Conservation (phyloP, 2,888 invertebrate species). For the Cryptocephalus primarius region DNA sequence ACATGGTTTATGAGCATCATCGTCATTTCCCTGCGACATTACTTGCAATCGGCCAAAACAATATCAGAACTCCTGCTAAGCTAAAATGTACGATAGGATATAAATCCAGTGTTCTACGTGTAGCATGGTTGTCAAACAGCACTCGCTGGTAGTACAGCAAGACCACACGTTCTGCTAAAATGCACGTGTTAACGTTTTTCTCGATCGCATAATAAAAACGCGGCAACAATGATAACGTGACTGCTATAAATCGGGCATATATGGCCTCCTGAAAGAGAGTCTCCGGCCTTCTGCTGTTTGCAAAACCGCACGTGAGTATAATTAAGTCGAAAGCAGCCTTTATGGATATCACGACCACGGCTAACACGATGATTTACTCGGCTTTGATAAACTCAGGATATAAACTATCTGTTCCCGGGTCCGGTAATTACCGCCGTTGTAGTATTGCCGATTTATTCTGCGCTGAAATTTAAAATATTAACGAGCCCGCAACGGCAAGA, state of each 20-base stretch:
- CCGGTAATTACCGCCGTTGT: neutral
- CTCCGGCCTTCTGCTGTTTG: conserved; percentile 22
- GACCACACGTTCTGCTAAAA: conserved; percentile 5
- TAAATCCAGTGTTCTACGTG: too few species aligned
- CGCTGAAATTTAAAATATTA: too few species aligned
- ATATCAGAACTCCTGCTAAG: too few species aligned
- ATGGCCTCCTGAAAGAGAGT: conserved; percentile 24
- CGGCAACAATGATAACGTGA: conserved; percentile 30
- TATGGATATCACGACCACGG: conserved; percentile 34
- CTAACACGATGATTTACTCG: conserved; percentile 33
- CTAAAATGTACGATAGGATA: too few species aligned
- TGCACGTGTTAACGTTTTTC: conserved; percentile 22
- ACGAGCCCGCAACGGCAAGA: too few species aligned
- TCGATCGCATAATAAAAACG: conserved; percentile 16
- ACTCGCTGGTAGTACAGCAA: neutral
- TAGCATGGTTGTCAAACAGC: too few species aligned
- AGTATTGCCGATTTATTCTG: neutral
- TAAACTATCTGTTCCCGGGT: conserved; percentile 27
- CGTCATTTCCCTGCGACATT: too few species aligned
- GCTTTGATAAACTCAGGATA: conserved; percentile 34
- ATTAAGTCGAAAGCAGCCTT: conserved; percentile 35
- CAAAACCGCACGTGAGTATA: conserved; percentile 35
- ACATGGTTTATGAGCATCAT: too few species aligned
- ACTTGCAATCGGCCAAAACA: too few species aligned
- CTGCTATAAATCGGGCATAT: conserved; percentile 29